phyloP scores from a whole-genome alignment of 2,113 vertebrate species.

The Andinoacara biseriatus region DNA sequence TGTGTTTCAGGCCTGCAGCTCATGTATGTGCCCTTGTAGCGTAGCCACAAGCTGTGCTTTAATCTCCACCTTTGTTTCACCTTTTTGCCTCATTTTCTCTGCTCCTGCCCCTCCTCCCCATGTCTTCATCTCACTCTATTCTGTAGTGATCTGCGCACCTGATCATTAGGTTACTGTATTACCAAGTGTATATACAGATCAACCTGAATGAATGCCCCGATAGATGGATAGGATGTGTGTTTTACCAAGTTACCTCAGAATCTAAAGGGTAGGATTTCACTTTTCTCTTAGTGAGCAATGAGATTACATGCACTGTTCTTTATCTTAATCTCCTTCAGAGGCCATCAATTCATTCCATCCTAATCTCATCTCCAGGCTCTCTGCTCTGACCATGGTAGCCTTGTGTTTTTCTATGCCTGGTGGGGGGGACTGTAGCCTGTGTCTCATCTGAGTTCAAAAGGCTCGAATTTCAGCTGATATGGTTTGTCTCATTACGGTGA shows the following conservation, averaged over 20 bases:
- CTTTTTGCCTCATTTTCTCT: background rate
- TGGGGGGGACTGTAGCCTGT: background rate
- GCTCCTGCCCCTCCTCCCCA: background rate
- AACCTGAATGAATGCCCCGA: conserved; percentile 7
- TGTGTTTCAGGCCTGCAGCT: background rate
- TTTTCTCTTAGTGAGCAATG: conserved; percentile 75
- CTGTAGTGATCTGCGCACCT: conserved; percentile 21
- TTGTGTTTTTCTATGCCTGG: conserved; percentile 39
- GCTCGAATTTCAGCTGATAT: conserved; percentile 32
- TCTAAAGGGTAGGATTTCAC: conserved; percentile 65
- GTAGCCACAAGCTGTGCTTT: conserved; percentile 10
- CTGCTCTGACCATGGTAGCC: conserved; percentile 43
- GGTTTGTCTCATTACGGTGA: conserved; percentile 22
- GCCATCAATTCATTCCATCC: conserved; percentile 70
- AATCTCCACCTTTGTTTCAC: conserved; percentile 1
- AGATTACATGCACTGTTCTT: conserved; percentile 73
- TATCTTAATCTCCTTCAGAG: conserved; percentile 77
- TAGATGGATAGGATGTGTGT: conserved; percentile 36
- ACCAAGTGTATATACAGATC: conserved; percentile 12
- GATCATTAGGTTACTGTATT: conserved; percentile 50
- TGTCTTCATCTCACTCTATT: background rate
- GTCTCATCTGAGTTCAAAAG: conserved; percentile 33
- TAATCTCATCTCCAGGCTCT: conserved; percentile 76
- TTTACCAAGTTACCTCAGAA: conserved; percentile 57
- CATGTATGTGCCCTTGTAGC: conserved; percentile 18